These are phyloP conservation scores for Lynx canadensis DNA, from an alignment of 2,113 vertebrate genomes.

Conservation along the genomic window DNA sequence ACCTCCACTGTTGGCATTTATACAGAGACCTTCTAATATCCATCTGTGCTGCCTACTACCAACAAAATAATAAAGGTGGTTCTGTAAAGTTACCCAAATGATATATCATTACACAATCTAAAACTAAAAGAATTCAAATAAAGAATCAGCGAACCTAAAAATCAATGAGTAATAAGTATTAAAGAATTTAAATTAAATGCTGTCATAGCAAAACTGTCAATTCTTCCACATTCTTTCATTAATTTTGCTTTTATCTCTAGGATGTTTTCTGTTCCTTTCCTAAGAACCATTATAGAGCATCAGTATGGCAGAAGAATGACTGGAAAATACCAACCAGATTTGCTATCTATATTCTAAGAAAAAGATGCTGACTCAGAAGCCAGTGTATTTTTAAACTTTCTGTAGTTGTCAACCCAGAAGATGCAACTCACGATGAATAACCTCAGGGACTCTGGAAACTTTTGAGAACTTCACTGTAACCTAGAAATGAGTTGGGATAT, in stretches of 20 bases:
- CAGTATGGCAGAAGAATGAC: neutral
- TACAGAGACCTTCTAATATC: slow-evolving; percentile 63
- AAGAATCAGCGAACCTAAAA: neutral
- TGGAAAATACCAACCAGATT: neutral
- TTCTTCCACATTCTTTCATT: slow-evolving; percentile 9
- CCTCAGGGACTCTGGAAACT: neutral
- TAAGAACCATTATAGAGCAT: neutral
- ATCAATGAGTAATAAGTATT: neutral
- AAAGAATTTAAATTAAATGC: slow-evolving; percentile 40
- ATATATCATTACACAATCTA: neutral
- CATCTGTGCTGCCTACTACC: slow-evolving; percentile 68
- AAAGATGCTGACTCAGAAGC: slow-evolving; percentile 57
- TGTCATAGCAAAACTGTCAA: slow-evolving; percentile 27
- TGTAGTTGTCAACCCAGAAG: slow-evolving; percentile 22
- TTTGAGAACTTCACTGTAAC: slow-evolving; percentile 16
- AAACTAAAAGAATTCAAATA: neutral
- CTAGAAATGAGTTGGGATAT: neutral
- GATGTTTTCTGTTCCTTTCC: neutral
- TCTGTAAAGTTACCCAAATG: slow-evolving; percentile 57
- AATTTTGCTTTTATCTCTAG: slow-evolving; percentile 20
- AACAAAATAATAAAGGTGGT: slow-evolving; percentile 43
- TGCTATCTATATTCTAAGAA: neutral
- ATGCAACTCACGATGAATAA: neutral
- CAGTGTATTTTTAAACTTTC: slow-evolving; percentile 59
- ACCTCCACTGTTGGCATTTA: slow-evolving; percentile 62